A percentile compares a stretch with the other conserved stretches of the same genome.
Conservation (phyloP, 92 coral and sea anemone genomes). For the Phymanthus crucifer region DNA sequence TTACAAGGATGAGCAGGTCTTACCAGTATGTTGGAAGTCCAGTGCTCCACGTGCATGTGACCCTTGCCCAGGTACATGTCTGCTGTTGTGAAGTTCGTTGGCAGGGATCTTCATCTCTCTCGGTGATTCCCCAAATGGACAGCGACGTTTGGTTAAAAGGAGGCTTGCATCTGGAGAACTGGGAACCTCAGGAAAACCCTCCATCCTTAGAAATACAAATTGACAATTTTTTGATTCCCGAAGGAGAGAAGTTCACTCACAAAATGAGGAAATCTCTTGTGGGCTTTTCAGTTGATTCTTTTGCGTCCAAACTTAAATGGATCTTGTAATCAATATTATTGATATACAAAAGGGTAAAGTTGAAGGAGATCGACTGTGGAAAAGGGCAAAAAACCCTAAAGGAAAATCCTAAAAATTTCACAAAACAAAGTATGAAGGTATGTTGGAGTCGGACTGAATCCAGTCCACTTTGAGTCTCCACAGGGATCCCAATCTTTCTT, state of each 20-base stretch:
- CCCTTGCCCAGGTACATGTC: background rate
- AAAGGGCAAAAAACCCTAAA: background rate
- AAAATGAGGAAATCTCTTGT: background rate
- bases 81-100: background rate
- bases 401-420: background rate
- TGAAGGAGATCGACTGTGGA: background rate
- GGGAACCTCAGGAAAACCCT: slow-evolving; percentile 58
- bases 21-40: background rate
- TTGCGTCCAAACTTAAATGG: background rate
- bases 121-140: slow-evolving; percentile 89
- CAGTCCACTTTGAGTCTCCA: background rate
- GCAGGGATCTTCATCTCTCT: slow-evolving; percentile 62
- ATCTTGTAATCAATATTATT: background rate
- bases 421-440: background rate
- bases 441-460: background rate
- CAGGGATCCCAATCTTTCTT: background rate
- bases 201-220: slow-evolving; percentile 37
- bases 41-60: background rate
- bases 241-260: background rate
- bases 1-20: background rate
- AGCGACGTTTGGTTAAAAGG: slow-evolving; percentile 82
- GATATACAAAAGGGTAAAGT: background rate
- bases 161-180: slow-evolving; percentile 76
- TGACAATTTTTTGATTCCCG: background rate
- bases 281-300: background rate